Evolutionary conservation across 2,888 invertebrate species (phyloP).

Genomic region (Physocephala rufipes): DNA sequence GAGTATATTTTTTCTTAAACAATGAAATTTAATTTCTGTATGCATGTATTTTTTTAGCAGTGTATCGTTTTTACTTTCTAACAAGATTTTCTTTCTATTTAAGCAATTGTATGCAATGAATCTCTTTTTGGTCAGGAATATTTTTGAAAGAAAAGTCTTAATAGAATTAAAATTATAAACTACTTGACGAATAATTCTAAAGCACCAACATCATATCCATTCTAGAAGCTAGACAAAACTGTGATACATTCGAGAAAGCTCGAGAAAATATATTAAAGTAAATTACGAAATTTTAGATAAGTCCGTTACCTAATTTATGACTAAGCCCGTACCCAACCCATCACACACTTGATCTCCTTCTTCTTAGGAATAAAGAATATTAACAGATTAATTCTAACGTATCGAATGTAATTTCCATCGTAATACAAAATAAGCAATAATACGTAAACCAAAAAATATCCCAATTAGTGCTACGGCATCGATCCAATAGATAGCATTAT

Average conservation of each 20-base stretch:
- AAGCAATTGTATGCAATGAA: neutral
- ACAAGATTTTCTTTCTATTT: neutral
- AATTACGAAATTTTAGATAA: neutral
- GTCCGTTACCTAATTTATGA: neutral
- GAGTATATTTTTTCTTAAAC: too few species aligned
- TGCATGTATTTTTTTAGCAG: neutral
- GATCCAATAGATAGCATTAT: conserved; percentile 79
- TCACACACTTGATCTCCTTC: too few species aligned
- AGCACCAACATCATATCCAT: conserved; percentile 28
- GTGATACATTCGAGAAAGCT: too few species aligned
- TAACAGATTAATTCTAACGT: too few species aligned
- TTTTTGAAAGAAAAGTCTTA: conserved; percentile 34
- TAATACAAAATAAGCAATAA: conserved; percentile 84
- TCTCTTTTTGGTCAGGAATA: neutral
- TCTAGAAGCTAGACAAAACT: conserved; percentile 14
- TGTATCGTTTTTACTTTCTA: neutral
- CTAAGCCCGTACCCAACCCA: too few species aligned
- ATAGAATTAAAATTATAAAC: conserved; percentile 24
- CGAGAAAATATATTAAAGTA: neutral
- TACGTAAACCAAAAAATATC: conserved; percentile 81
- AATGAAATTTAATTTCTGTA: too few species aligned
- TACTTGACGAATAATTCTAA: conserved; percentile 24
- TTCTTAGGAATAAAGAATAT: neutral
- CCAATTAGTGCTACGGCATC: conserved; percentile 84
- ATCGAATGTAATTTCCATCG: conserved; percentile 77